phyloP scores from a whole-genome alignment of 2,797 vertebrate genomes.

The Podargus strigoides region DNA sequence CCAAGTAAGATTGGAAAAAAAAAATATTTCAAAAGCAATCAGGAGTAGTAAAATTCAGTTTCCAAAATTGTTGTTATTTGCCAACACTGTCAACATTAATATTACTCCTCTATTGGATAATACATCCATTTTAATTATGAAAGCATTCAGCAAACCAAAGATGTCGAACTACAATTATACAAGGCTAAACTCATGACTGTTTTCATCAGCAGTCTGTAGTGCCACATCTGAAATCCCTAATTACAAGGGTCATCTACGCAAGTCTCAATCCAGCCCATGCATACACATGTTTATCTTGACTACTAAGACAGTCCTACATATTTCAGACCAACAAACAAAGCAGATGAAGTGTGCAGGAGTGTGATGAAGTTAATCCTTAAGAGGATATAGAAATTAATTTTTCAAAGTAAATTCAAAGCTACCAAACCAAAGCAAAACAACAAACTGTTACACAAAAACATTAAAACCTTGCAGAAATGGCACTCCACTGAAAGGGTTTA shows the following conservation, averaged over 20 bases:
- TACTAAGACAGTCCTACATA: neutral
- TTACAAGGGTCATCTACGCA: neutral
- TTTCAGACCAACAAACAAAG: conserved; percentile 36
- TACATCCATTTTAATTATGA: neutral
- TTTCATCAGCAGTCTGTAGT: neutral
- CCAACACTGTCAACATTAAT: conserved; percentile 17
- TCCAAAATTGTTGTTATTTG: conserved; percentile 42
- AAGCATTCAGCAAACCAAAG: conserved; percentile 28
- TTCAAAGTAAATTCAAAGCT: conserved; percentile 26
- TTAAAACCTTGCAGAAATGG: neutral
- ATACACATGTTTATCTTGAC: neutral
- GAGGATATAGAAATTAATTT: conserved; percentile 19
- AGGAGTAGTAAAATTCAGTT: conserved; percentile 6
- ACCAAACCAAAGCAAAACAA: neutral
- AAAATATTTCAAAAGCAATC: conserved; percentile 33
- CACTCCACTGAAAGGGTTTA: neutral
- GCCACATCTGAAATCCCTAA: neutral
- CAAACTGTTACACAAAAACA: neutral
- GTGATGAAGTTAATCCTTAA: conserved; percentile 29
- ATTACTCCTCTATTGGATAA: neutral
- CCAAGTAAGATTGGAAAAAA: neutral
- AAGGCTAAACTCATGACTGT: neutral
- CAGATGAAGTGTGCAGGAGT: neutral
- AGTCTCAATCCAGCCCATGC: neutral
- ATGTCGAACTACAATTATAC: neutral